phyloP scores from a whole-genome alignment of 2,797 vertebrate species.

The Phalanger gymnotis region DNA sequence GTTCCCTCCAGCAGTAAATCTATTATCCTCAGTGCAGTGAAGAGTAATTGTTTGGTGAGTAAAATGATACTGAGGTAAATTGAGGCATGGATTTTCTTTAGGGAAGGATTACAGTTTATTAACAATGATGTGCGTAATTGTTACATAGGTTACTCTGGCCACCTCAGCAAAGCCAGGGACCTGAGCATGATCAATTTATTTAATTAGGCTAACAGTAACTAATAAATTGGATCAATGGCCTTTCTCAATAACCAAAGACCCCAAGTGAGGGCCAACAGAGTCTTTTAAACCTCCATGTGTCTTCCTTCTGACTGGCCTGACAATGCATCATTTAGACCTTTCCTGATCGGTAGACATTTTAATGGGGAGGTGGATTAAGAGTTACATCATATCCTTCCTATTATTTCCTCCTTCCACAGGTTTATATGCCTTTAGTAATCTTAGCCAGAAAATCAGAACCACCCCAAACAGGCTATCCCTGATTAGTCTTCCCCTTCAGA shows the following conservation, averaged over 20 bases:
- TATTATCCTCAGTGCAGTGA: neutral
- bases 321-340: neutral
- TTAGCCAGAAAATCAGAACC: neutral
- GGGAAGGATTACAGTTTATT: neutral
- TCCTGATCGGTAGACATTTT: neutral
- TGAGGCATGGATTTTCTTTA: neutral
- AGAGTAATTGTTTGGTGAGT: neutral
- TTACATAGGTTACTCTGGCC: neutral
- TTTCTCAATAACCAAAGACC: no score
- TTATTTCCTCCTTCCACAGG: neutral
- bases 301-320: neutral
- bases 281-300: neutral
- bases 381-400: neutral
- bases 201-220: neutral
- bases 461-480: neutral
- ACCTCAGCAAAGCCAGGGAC: neutral
- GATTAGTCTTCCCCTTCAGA: neutral
- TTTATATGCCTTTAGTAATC: neutral
- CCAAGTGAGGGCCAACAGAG: neutral
- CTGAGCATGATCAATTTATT: neutral
- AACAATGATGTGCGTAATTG: neutral
- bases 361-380: neutral
- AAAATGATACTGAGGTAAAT: neutral
- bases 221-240: no score
- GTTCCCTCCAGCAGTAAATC: neutral